A percentile compares a stretch with the other conserved stretches of the same genome.
Evolutionary conservation across 2,113 vertebrate species (phyloP).

Genomic region (Entelurus aequoreus): DNA sequence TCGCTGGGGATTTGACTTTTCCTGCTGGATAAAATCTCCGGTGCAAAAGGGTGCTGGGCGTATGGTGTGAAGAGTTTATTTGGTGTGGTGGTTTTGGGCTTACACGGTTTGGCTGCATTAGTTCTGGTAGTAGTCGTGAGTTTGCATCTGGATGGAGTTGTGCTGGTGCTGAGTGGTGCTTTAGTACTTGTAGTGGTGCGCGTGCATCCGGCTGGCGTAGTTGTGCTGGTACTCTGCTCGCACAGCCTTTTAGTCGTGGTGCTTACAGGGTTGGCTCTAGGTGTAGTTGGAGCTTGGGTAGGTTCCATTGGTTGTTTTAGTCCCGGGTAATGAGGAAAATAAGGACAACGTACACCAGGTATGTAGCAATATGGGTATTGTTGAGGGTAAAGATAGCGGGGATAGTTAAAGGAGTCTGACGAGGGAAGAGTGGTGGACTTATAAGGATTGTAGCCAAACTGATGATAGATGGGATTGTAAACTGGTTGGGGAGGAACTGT

Average conservation of each 20-base stretch:
- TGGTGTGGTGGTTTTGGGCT: background rate
- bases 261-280: background rate
- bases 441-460: no score
- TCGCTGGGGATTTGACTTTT: background rate
- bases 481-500: background rate
- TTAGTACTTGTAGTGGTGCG: background rate
- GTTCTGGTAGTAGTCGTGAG: background rate
- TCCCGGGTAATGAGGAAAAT: background rate
- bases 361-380: slow-evolving; percentile 4
- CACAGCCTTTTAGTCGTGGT: background rate
- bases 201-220: background rate
- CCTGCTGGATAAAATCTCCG: background rate
- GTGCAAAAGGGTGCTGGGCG: background rate
- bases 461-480: background rate
- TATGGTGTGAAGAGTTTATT: background rate
- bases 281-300: background rate
- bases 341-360: background rate
- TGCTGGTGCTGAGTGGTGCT: background rate
- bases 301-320: background rate
- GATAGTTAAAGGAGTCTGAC: background rate
- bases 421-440: no score
- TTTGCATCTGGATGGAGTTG: background rate
- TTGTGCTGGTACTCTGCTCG: background rate
- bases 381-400: background rate
- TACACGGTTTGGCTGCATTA: background rate